Evolutionary conservation across 2,797 vertebrate species (phyloP).

Genomic region (Platyrinchus mystaceus): DNA sequence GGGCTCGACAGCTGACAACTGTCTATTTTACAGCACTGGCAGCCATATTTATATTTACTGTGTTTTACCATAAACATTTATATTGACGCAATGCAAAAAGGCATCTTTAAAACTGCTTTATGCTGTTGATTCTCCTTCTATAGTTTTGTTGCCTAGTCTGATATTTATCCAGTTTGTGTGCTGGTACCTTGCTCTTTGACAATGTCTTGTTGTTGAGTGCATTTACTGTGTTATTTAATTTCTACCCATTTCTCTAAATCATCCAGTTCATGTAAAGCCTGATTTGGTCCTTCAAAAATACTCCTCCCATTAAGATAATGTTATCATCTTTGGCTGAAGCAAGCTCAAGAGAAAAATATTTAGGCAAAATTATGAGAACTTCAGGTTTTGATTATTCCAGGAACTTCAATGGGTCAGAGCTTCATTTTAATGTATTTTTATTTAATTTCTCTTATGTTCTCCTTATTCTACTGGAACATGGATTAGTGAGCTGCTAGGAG

Average conservation of each 20-base stretch:
- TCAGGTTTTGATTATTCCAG: not conserved
- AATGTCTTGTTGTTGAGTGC: not conserved
- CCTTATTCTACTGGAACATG: not conserved
- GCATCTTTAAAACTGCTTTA: not conserved
- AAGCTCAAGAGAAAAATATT: not conserved
- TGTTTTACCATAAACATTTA: not conserved
- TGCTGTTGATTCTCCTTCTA: not conserved
- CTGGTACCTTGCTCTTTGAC: not conserved
- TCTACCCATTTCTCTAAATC: not conserved
- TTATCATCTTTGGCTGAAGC: not conserved
- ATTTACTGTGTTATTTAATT: not conserved
- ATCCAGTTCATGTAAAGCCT: not conserved
- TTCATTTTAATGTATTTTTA: not conserved
- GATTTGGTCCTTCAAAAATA: not conserved
- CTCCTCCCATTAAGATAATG: not conserved
- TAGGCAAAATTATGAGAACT: not conserved
- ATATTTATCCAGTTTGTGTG: not conserved
- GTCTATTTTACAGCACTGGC: not conserved
- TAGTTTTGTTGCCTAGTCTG: not conserved
- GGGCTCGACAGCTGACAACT: not conserved
- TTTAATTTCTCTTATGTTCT: not conserved
- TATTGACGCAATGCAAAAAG: not conserved
- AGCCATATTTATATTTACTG: rapidly evolving
- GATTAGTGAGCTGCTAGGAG: not conserved
- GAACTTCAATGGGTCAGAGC: not conserved